phyloP scores from a whole-genome alignment of 2,113 vertebrate species.

The Raja brachyura region DNA sequence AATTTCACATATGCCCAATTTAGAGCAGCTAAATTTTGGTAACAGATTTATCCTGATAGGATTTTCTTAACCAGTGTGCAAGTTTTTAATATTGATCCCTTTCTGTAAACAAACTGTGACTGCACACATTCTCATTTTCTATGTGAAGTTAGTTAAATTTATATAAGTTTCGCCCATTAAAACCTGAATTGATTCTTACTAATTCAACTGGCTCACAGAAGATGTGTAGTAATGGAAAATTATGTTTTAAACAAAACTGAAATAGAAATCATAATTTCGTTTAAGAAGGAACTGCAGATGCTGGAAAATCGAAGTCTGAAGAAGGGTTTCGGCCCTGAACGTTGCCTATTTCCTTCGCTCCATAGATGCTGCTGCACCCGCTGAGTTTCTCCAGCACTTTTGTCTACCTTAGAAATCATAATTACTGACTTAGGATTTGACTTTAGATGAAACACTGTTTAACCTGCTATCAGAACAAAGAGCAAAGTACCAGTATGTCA shows the following conservation, averaged over 20 bases:
- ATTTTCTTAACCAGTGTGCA: not conserved
- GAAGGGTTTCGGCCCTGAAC: too few relatives aligned
- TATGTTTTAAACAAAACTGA: conserved; percentile 2
- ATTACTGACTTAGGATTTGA: not conserved
- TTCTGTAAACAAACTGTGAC: not conserved
- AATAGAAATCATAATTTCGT: conserved; percentile 12
- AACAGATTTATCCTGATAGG: conserved; percentile 8
- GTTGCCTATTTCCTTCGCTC: too few relatives aligned
- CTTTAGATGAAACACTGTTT: not conserved
- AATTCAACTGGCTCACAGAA: not conserved
- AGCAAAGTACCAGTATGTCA: not conserved
- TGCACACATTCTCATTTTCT: not conserved
- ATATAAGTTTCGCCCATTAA: conserved; percentile 17
- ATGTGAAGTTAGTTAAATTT: not conserved
- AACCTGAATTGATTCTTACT: not conserved
- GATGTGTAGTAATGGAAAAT: not conserved
- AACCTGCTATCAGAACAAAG: not conserved
- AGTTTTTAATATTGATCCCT: not conserved
- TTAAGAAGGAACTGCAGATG: too few relatives aligned
- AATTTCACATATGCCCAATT: not conserved
- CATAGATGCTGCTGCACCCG: too few relatives aligned
- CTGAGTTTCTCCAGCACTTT: too few relatives aligned
- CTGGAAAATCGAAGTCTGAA: too few relatives aligned
- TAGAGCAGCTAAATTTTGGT: not conserved
- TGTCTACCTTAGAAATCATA: conserved; percentile 26